Base-by-base conservation (phyloP, 2,888 invertebrate genomes). In the Nomada fabriciana region DNA sequence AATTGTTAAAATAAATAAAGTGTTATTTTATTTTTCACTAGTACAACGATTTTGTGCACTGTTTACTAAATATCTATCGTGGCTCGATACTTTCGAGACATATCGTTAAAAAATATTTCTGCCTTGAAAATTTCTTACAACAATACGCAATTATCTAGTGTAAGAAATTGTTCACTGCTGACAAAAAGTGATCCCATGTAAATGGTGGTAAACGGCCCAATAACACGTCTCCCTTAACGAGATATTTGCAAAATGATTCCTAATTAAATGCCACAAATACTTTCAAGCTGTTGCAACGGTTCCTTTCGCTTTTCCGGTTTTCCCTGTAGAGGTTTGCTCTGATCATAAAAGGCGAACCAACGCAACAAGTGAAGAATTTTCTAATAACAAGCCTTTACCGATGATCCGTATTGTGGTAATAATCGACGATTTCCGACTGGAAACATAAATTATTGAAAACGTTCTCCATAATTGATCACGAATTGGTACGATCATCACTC, bases 241-340 rank as follows among this genome's bases (percentile, higher is more conserved):
- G 72, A 47, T 52, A 72, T 80, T 83, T 67, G 65, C 43, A 81
- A 79, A 83, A 83, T 70, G 55, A 68, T 74, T 63, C 75, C 70
- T 76, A 80, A 81, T 72, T 81, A 81, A 86, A 73, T 76, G 61
- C 71, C 80, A 76, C 76, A 76, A 79, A 86, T 86, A 70, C 78
- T 71, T 86, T 74, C 69, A 59, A 52, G 10, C 70, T 70, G 70
- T 70, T 65, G 64, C 72, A 70, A 52, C 65, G 68, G 86, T 86
- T 86, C 79, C 86, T 77, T 79, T 86, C 79, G 86, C 71, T 86
- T 86, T 87, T 86, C 87, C 86, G 87, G 80, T 84, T 84, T 81
- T 81, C 77, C 76, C 76, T 69, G 72, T 82, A 77, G 70, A 78
- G 53, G 68, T 76, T 59, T 61, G 78, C 61, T 57, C 65, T 65